phyloP scores from a whole-genome alignment of 1,140 invertebrate species.

The Zaprionus nigranus region DNA sequence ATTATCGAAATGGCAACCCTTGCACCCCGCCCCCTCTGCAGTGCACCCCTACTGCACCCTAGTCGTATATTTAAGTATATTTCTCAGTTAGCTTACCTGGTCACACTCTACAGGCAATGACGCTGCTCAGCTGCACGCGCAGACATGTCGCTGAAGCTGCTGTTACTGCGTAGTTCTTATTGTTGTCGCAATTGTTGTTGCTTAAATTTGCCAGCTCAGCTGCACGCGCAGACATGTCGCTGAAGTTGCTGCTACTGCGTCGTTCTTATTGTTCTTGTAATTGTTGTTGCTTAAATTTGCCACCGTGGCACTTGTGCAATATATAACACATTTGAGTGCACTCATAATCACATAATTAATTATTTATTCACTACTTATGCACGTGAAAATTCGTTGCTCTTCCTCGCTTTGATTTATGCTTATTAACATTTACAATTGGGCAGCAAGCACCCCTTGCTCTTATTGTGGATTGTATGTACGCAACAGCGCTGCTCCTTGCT shows the following conservation, averaged over 20 bases:
- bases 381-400: not conserved
- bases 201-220: not conserved
- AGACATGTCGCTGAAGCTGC: not conserved
- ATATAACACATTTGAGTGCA: not conserved
- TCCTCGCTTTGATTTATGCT: not conserved
- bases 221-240: constrained; percentile 1
- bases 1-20: constrained; percentile 74
- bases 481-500: constrained; percentile 18
- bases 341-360: not conserved
- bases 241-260: not conserved
- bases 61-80: not conserved
- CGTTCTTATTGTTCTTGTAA: not conserved
- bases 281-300: not conserved
- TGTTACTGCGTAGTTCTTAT: not conserved
- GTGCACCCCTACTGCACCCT: not conserved
- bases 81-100: constrained; percentile 1
- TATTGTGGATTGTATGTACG: not conserved
- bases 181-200: too few relatives aligned
- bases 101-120: not conserved
- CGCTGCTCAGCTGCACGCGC: not conserved
- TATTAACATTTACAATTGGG: not conserved
- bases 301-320: too few relatives aligned
- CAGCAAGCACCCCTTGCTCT: too few relatives aligned
- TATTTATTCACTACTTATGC: not conserved
- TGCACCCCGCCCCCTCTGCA: not conserved